Evolutionary conservation across 2,797 vertebrate species (phyloP).

Genomic region (Gallinago stenura): DNA sequence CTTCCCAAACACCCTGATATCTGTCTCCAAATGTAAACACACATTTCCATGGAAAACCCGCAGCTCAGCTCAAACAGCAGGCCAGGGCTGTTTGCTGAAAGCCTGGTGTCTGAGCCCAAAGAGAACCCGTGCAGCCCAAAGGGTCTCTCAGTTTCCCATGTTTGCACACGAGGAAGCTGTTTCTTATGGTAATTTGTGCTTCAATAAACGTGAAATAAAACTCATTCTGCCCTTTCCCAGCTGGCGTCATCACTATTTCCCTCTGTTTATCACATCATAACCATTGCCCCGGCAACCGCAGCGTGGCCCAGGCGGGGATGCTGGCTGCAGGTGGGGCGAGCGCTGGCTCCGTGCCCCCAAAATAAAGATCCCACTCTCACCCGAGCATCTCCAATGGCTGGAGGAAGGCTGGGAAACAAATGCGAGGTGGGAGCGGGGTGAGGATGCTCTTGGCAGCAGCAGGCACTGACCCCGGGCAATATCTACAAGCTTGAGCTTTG

Average conservation of each 20-base stretch:
- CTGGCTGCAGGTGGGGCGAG: not conserved
- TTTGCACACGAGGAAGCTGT: not conserved
- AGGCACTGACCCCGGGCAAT: fast-evolving
- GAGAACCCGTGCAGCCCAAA: not conserved
- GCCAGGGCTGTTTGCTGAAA: not conserved
- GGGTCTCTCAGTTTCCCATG: not conserved
- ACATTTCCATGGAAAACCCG: not conserved
- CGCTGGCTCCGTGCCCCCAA: fast-evolving
- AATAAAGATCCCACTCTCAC: not conserved
- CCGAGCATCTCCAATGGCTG: fast-evolving
- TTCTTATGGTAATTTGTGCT: slow-evolving; percentile 59
- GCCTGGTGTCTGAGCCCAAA: not conserved
- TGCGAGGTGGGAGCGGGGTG: fast-evolving
- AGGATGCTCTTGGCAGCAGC: not conserved
- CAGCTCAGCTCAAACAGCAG: not conserved
- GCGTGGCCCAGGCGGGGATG: not conserved
- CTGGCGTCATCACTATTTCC: slow-evolving; percentile 24
- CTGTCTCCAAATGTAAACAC: not conserved
- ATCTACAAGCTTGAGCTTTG: fast-evolving
- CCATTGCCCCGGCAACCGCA: slow-evolving; percentile 2
- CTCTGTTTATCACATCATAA: slow-evolving; percentile 44
- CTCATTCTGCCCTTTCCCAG: slow-evolving; percentile 42
- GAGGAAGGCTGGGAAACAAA: not conserved
- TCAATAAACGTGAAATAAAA: slow-evolving; percentile 46
- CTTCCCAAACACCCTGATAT: not conserved